A percentile compares a stretch with the other conserved stretches of the same genome.
These are phyloP conservation scores for Tichodroma muraria DNA, from an alignment of 2,113 vertebrate species.

Conservation along the genomic window DNA sequence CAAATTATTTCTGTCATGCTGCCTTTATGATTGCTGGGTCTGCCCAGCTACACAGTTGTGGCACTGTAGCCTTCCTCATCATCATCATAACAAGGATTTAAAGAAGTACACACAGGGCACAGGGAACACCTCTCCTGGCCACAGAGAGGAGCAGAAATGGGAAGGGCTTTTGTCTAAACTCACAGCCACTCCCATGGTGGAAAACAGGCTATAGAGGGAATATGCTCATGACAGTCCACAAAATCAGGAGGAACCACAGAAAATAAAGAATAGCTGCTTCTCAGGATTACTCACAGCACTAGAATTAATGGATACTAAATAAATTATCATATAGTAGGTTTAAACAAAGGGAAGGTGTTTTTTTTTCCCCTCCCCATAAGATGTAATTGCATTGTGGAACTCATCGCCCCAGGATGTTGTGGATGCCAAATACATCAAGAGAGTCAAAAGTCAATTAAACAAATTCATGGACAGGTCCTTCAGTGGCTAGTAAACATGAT, in stretches of 20 bases:
- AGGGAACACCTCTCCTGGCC: neutral
- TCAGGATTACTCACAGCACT: neutral
- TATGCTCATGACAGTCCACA: neutral
- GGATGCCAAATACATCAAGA: neutral
- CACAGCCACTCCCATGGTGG: neutral
- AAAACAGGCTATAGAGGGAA: neutral
- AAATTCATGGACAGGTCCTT: slow-evolving; percentile 11
- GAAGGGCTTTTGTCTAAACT: neutral
- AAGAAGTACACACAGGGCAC: neutral
- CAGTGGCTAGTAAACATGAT: slow-evolving; percentile 17
- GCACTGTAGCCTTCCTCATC: neutral
- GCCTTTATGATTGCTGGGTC: neutral
- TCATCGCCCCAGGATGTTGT: slow-evolving; percentile 26
- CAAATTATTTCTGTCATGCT: neutral
- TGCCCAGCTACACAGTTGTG: neutral
- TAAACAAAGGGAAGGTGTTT: neutral
- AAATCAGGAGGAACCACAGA: neutral
- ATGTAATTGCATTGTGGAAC: slow-evolving; percentile 26
- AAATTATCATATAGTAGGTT: neutral
- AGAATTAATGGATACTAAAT: slow-evolving; percentile 9
- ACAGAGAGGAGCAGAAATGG: neutral
- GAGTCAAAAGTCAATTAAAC: slow-evolving; percentile 55
- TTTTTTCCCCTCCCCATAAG: neutral
- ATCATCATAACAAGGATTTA: neutral
- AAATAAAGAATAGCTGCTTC: neutral